Percentiles rank a stretch among this genome's conserved stretches.
phyloP scores from a whole-genome alignment of 2,888 invertebrate genomes.

The Tetragonula carbonaria region DNA sequence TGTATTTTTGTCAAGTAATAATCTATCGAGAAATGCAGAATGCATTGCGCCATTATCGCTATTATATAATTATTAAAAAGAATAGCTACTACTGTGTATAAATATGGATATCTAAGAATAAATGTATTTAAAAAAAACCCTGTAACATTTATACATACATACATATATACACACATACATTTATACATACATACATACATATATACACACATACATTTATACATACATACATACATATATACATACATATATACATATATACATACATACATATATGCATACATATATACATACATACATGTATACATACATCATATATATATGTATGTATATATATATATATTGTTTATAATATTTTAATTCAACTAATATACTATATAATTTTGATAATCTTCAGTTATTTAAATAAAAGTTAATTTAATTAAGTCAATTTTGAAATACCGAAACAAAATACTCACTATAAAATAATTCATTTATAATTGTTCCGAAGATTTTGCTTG shows the following conservation, averaged over 20 bases:
- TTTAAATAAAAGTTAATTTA: neutral
- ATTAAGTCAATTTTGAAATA: neutral
- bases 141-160: slow-evolving; percentile 44
- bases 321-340: neutral
- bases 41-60: slow-evolving; percentile 79
- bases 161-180: neutral
- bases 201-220: neutral
- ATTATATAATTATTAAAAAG: slow-evolving; percentile 74
- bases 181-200: slow-evolving; percentile 26
- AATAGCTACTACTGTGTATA: slow-evolving; percentile 80
- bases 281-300: slow-evolving; percentile 16
- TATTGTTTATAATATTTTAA: slow-evolving; percentile 34
- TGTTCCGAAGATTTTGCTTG: neutral
- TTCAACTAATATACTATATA: neutral
- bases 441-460: neutral
- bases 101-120: slow-evolving; percentile 82
- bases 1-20: slow-evolving; percentile 82
- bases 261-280: slow-evolving; percentile 15
- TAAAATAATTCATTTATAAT: neutral
- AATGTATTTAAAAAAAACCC: slow-evolving; percentile 76
- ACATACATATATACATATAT: slow-evolving; percentile 5
- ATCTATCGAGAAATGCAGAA: slow-evolving; percentile 77
- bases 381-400: slow-evolving; percentile 1
- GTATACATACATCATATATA: neutral
- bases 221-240: too few species aligned